phyloP scores from a whole-genome alignment of 2,113 vertebrate species.

The Glaucidium brasilianum region DNA sequence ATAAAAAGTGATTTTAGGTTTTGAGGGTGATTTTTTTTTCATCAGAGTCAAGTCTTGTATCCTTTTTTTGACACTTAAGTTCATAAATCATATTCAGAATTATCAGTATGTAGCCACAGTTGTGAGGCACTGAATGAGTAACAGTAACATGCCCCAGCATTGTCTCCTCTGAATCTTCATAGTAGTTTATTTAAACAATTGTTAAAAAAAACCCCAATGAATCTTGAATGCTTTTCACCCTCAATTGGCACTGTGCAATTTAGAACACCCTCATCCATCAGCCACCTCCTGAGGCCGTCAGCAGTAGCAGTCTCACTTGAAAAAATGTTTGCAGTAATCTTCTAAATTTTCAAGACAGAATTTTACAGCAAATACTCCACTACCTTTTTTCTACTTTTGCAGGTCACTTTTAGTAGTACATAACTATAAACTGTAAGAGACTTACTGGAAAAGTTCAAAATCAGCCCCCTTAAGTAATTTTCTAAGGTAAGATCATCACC shows the following conservation, averaged over 20 bases:
- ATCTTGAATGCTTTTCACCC: neutral
- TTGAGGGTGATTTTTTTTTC: neutral
- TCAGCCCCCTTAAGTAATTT: neutral
- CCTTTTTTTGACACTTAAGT: neutral
- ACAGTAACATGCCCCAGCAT: neutral
- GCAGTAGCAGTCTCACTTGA: neutral
- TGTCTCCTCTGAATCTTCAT: neutral
- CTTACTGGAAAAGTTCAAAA: neutral
- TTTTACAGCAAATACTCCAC: neutral
- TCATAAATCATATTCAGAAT: neutral
- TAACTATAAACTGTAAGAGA: neutral
- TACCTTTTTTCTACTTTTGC: neutral
- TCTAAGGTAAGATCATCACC: neutral
- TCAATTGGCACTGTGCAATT: neutral
- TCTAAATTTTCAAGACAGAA: neutral
- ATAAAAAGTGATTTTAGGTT: neutral
- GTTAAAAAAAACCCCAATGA: neutral
- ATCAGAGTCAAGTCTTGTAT: neutral
- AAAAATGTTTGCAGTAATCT: neutral
- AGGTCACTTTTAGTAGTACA: slow-evolving; percentile 34
- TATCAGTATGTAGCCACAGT: neutral
- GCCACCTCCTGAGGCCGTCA: neutral
- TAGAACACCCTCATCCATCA: neutral
- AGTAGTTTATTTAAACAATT: neutral
- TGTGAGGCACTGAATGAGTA: neutral